Percentiles rank a stretch among this genome's conserved stretches.
Conservation (phyloP, 30 jellyfish, hydroid and myxozoan genomes). For the Hydractinia symbiolongicarpus region DNA sequence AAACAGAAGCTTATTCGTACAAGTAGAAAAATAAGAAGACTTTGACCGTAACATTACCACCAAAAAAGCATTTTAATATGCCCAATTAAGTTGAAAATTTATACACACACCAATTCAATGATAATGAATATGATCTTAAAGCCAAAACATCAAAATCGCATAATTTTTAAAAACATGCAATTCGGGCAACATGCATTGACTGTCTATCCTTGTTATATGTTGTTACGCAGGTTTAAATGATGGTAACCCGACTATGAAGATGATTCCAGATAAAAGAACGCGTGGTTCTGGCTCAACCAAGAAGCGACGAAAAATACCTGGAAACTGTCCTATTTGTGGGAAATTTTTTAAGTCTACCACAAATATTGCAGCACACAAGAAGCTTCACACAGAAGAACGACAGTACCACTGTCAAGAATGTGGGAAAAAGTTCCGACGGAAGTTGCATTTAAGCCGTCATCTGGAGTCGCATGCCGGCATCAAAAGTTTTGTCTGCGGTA, state of each 20-base stretch:
- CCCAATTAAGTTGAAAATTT: no score
- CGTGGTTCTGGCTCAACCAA: slow-evolving; percentile 8
- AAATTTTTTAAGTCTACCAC: slow-evolving; percentile 40
- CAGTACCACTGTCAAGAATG: slow-evolving; percentile 36
- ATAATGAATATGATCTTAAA: no score
- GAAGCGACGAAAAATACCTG: slow-evolving; percentile 47
- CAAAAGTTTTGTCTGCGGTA: slow-evolving; percentile 28
- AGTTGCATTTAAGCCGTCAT: slow-evolving; percentile 35
- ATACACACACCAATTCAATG: no score
- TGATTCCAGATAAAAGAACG: not conserved
- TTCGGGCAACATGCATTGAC: no score
- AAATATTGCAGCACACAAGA: slow-evolving; percentile 41
- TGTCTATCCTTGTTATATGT: no score
- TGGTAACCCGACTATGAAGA: not conserved
- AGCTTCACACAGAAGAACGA: slow-evolving; percentile 47
- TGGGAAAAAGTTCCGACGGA: slow-evolving; percentile 40
- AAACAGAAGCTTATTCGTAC: no score
- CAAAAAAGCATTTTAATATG: no score
- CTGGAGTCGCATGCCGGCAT: slow-evolving; percentile 44
- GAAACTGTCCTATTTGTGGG: slow-evolving; percentile 38
- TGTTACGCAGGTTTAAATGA: not conserved
- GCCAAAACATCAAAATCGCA: no score
- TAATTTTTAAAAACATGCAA: no score
- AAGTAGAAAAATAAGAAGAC: no score
- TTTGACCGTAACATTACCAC: no score